These are phyloP conservation scores for Malurus leucopterus DNA, from an alignment of 2,797 vertebrate genomes.

Conservation along the genomic window DNA sequence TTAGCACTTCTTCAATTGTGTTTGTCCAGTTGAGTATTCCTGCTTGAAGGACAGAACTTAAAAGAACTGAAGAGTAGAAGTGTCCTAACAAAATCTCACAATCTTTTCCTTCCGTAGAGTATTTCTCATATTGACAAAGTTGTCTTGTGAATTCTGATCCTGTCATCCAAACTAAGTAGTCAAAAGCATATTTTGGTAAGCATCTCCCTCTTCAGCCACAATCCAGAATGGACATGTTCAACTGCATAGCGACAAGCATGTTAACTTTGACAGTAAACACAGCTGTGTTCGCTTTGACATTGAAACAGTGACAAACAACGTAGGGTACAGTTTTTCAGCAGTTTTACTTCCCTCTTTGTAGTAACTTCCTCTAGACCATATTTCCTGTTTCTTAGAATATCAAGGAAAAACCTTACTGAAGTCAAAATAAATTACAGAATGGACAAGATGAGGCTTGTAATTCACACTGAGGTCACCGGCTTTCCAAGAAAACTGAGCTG, in stretches of 20 bases:
- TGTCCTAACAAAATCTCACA: background rate
- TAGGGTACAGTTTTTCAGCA: slow-evolving; percentile 13
- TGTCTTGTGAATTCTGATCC: background rate
- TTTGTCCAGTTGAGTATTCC: background rate
- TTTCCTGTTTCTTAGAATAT: slow-evolving; percentile 40
- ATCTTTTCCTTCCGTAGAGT: background rate
- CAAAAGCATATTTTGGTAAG: background rate
- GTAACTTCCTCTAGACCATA: slow-evolving; percentile 32
- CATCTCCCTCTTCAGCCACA: background rate
- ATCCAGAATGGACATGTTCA: background rate
- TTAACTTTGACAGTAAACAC: background rate
- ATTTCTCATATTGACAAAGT: background rate
- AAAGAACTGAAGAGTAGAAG: background rate
- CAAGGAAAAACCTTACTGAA: slow-evolving; percentile 44
- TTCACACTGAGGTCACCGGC: slow-evolving; percentile 7
- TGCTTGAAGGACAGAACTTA: background rate
- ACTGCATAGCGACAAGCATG: background rate
- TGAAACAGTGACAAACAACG: background rate
- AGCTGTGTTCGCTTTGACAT: background rate
- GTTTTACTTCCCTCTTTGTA: slow-evolving; percentile 45
- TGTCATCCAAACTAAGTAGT: background rate
- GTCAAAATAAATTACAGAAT: slow-evolving; percentile 47
- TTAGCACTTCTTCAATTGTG: background rate
- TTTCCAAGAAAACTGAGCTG: slow-evolving; percentile 40
- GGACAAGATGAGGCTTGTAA: slow-evolving; percentile 25